Evolutionary conservation across 2,113 vertebrate species (phyloP).

Genomic region (Cinclus cinclus): DNA sequence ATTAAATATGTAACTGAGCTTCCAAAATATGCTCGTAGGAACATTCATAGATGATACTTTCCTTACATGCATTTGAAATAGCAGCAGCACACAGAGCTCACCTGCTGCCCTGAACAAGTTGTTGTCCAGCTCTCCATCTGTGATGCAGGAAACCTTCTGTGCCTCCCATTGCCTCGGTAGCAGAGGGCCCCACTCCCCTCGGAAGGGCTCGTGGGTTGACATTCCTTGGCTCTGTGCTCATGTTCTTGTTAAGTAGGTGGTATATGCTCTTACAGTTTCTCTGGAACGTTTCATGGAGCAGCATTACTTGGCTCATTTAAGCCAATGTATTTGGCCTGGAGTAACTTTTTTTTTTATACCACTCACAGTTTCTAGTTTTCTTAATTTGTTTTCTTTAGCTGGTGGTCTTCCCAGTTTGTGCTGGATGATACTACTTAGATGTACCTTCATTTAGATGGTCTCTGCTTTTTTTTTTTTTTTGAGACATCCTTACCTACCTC

Average conservation of each 20-base stretch:
- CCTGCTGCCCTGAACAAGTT: neutral
- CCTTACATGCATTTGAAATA: neutral
- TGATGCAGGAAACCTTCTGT: neutral
- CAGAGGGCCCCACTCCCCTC: neutral
- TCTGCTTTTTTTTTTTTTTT: neutral
- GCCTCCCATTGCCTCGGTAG: neutral
- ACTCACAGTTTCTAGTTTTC: neutral
- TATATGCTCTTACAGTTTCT: neutral
- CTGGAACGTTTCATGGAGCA: neutral
- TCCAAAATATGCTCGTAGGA: neutral
- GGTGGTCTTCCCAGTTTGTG: neutral
- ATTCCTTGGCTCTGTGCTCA: neutral
- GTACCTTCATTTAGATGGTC: accelerated
- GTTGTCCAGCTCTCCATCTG: neutral
- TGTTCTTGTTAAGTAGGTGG: neutral
- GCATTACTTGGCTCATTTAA: neutral
- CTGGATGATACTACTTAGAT: neutral
- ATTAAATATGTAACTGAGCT: neutral
- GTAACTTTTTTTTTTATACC: neutral
- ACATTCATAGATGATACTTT: neutral
- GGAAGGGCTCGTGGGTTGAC: neutral
- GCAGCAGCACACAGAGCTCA: neutral
- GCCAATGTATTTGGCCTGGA: neutral
- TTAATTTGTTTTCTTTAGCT: neutral
- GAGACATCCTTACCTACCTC: neutral